Percentiles rank a stretch among this genome's conserved stretches.
Evolutionary conservation across 2,113 vertebrate species (phyloP).

Genomic region (Lophura nycthemera): DNA sequence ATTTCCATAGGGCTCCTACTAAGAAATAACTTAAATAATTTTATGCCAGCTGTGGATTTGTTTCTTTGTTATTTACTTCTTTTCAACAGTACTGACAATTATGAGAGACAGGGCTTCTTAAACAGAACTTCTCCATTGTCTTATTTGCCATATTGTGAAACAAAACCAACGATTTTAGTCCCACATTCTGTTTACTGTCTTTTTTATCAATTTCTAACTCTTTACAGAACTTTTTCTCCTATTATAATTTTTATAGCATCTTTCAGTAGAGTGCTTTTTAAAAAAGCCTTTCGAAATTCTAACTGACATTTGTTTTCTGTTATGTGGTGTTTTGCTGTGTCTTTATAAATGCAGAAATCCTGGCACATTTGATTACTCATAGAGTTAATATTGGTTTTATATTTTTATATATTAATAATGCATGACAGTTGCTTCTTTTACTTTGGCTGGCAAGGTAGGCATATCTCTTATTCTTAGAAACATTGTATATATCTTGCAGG

Average conservation of each 20-base stretch:
- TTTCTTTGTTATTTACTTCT: conserved; percentile 18
- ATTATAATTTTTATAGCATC: background rate
- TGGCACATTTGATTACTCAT: background rate
- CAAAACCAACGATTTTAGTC: background rate
- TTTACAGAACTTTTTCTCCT: background rate
- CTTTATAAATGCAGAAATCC: background rate
- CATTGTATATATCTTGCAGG: background rate
- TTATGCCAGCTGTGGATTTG: conserved; percentile 28
- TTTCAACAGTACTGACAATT: background rate
- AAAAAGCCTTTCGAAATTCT: conserved; percentile 16
- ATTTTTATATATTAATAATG: background rate
- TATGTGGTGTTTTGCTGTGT: background rate
- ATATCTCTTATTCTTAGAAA: background rate
- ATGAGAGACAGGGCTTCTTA: background rate
- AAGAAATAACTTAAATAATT: conserved; percentile 48
- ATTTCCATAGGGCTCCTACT: conserved; percentile 8
- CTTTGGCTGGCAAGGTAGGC: background rate
- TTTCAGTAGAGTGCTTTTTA: background rate
- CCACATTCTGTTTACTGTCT: background rate
- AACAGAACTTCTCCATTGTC: background rate
- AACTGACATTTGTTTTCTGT: conserved; percentile 34
- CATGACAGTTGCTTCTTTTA: background rate
- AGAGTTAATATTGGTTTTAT: background rate
- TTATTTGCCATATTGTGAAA: background rate
- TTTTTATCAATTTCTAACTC: background rate